These are phyloP conservation scores for Pristis pectinata DNA, from an alignment of 2,797 vertebrate genomes.

Conservation along the genomic window DNA sequence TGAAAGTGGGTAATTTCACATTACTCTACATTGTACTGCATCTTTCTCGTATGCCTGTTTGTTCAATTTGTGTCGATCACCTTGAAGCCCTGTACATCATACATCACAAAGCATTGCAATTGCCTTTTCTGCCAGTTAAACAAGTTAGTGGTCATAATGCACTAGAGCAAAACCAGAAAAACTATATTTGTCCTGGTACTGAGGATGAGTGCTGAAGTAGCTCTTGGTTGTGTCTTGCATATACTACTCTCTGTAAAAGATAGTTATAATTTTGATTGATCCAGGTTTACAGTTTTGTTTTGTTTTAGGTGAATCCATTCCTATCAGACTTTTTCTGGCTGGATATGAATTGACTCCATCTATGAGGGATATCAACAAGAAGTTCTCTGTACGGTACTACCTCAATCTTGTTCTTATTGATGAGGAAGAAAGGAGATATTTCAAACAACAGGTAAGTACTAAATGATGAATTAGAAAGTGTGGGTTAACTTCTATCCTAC, in stretches of 20 bases:
- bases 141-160: neutral
- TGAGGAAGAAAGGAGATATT: conserved; percentile 94
- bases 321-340: conserved; percentile 90
- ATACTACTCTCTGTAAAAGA: neutral
- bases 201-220: neutral
- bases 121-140: neutral
- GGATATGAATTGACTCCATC: conserved; percentile 95
- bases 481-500: neutral
- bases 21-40: too few species aligned
- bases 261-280: neutral
- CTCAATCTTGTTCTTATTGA: conserved; percentile 96
- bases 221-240: neutral
- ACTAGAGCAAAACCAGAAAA: neutral
- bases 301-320: conserved; percentile 85
- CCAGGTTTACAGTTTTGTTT: neutral
- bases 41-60: too few species aligned
- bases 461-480: neutral
- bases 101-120: neutral
- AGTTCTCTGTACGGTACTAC: conserved; percentile 97
- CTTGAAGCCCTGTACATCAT: neutral
- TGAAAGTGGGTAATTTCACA: too few species aligned
- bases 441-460: conserved; percentile 90
- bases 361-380: conserved; percentile 97
- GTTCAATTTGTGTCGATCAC: too few species aligned
- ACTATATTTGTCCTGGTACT: neutral